Percentiles rank a stretch among this genome's conserved stretches.
Evolutionary conservation across 2,113 vertebrate species (phyloP).

Genomic region (Apteryx mantelli): DNA sequence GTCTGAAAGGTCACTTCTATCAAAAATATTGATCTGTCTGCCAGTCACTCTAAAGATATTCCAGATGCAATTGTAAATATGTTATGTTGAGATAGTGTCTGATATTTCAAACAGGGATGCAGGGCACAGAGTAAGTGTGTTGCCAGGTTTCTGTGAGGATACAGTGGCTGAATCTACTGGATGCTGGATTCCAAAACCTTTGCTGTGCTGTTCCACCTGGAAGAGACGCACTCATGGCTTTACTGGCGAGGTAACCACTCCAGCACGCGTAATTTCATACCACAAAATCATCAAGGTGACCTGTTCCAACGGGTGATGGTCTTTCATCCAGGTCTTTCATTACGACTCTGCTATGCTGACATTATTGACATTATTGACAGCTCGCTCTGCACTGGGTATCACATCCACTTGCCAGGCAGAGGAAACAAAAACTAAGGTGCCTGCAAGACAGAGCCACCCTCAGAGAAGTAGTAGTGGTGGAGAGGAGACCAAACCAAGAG

Average conservation of each 20-base stretch:
- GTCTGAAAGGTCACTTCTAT: background rate
- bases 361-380: background rate
- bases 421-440: too few relatives aligned
- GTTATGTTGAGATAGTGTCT: background rate
- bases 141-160: background rate
- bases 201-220: background rate
- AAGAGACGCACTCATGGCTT: background rate
- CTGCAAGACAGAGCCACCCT: background rate
- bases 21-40: conserved; percentile 4
- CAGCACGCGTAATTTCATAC: background rate
- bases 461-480: background rate
- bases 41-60: background rate
- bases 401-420: too few relatives aligned
- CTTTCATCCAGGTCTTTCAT: background rate
- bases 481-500: background rate
- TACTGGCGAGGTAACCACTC: background rate
- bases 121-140: background rate
- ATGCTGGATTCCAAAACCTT: background rate
- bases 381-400: too few relatives aligned
- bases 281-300: background rate
- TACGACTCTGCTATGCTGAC: background rate
- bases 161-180: background rate
- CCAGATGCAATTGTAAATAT: conserved; percentile 35
- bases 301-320: background rate
- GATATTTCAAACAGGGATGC: conserved; percentile 1